Percentiles rank a stretch among this genome's conserved stretches.
Evolutionary conservation across 2,113 vertebrate genomes (phyloP).

Genomic region (Brevimyrus niger): DNA sequence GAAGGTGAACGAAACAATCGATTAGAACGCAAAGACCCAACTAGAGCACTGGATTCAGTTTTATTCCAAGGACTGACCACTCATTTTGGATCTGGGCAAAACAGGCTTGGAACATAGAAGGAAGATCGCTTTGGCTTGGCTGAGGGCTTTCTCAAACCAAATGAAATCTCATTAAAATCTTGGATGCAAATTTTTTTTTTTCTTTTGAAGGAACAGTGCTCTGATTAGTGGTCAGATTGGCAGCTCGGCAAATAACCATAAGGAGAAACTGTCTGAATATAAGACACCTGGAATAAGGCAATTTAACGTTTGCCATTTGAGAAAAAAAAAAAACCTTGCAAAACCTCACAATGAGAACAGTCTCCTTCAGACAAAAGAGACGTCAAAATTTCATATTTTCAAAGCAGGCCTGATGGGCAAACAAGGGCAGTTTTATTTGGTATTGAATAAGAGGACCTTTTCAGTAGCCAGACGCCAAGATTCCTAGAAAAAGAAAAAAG

Average conservation of each 20-base stretch:
- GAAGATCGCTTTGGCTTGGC: background rate
- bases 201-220: background rate
- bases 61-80: background rate
- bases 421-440: background rate
- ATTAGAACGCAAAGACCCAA: background rate
- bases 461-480: background rate
- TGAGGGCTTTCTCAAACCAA: background rate
- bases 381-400: background rate
- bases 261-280: background rate
- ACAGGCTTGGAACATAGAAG: background rate
- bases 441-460: background rate
- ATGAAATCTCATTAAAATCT: background rate
- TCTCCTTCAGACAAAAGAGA: background rate
- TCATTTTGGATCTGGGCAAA: background rate
- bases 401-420: background rate
- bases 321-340: background rate
- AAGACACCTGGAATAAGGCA: background rate
- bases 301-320: background rate
- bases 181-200: background rate
- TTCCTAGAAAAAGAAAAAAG: background rate
- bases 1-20: background rate
- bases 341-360: background rate
- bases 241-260: background rate
- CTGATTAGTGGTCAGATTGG: conserved; percentile 9
- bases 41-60: background rate